These are phyloP conservation scores for Hydriomena furcata DNA, from an alignment of 2,888 invertebrate species.

Conservation along the genomic window DNA sequence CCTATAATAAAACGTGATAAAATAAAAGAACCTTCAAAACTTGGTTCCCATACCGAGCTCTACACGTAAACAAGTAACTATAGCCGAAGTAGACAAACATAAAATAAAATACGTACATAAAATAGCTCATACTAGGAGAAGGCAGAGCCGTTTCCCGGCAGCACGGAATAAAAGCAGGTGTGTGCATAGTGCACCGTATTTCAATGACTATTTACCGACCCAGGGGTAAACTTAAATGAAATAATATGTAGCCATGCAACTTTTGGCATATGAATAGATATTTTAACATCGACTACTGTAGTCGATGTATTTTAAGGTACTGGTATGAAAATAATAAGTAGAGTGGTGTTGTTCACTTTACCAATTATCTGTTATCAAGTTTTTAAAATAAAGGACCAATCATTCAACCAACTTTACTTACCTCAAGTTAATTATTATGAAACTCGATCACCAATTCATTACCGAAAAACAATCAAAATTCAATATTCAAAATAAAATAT, in stretches of 20 bases:
- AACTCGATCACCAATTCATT: too few relatives aligned
- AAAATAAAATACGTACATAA: background rate
- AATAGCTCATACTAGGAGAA: conserved; percentile 10
- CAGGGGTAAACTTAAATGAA: conserved; percentile 18
- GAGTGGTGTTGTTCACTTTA: too few relatives aligned
- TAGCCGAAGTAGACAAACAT: conserved; percentile 5
- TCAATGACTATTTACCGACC: conserved; percentile 31
- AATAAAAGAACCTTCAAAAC: background rate
- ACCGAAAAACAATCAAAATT: too few relatives aligned
- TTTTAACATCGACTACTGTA: too few relatives aligned
- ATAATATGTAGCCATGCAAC: conserved; percentile 9
- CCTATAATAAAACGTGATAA: too few relatives aligned
- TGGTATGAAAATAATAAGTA: background rate
- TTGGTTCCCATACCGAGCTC: background rate
- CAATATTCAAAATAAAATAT: too few relatives aligned
- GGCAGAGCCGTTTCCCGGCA: conserved; percentile 16
- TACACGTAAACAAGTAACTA: background rate
- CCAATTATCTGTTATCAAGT: too few relatives aligned
- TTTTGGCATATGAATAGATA: background rate
- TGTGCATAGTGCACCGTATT: conserved; percentile 23
- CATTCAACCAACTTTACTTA: too few relatives aligned
- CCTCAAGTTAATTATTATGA: too few relatives aligned
- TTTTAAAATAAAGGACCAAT: too few relatives aligned
- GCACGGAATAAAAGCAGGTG: conserved; percentile 31
- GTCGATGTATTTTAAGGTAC: too few relatives aligned